Conservation (phyloP, 2,113 vertebrate species). For the Pogonocichla stellata region DNA sequence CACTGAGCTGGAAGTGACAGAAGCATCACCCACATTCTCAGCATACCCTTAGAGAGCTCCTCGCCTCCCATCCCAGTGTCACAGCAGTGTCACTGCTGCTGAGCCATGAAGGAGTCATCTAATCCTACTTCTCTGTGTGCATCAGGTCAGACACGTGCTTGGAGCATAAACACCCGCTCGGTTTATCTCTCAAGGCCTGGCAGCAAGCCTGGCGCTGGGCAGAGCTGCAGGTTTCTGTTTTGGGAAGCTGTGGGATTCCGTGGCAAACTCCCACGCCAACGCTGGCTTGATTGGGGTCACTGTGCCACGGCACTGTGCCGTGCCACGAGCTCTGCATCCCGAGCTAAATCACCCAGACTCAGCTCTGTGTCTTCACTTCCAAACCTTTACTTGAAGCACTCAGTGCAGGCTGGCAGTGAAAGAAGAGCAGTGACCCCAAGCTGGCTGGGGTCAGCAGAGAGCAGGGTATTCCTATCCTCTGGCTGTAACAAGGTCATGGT, state of each 20-base stretch:
- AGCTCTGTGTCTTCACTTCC: not conserved
- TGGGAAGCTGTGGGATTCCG: not conserved
- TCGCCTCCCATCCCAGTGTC: not conserved
- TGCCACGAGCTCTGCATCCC: rapidly evolving
- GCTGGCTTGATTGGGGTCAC: not conserved
- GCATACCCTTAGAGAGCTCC: not conserved
- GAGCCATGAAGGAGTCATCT: not conserved
- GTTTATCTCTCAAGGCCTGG: slow-evolving; percentile 32
- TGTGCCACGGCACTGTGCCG: not conserved
- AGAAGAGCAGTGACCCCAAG: not conserved
- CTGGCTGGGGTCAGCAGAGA: not conserved
- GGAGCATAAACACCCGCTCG: not conserved
- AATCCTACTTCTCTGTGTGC: not conserved
- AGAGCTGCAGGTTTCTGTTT: not conserved
- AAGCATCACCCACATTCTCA: not conserved
- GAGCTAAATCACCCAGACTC: not conserved
- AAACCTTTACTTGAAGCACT: not conserved
- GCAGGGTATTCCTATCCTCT: not conserved
- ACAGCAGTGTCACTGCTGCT: not conserved
- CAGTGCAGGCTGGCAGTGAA: not conserved
- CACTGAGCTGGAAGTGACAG: rapidly evolving
- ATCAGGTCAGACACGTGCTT: not conserved
- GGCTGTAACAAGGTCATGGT: not conserved
- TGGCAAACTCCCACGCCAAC: not conserved
- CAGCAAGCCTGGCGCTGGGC: not conserved